These are phyloP conservation scores for Phylloscopus trochiloides DNA, from an alignment of 2,113 vertebrate genomes.

Conservation along the genomic window DNA sequence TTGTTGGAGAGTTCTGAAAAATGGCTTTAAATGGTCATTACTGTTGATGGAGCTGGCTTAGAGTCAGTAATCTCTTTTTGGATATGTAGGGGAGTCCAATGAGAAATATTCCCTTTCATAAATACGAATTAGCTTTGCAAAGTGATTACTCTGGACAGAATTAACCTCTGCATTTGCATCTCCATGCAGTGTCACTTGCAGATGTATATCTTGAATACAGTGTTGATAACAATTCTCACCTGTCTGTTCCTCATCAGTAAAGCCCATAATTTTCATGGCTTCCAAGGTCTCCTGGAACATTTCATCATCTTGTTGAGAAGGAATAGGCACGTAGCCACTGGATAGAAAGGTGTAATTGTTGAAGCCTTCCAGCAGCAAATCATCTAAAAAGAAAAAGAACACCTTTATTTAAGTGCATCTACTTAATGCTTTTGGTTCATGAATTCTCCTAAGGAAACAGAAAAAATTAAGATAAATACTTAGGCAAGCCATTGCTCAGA, in stretches of 20 bases:
- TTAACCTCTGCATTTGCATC: not conserved
- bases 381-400: conserved; percentile 72
- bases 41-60: not conserved
- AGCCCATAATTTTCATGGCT: conserved; percentile 95
- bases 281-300: conserved; percentile 91
- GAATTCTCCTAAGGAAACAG: not conserved
- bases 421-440: not conserved
- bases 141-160: not conserved
- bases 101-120: not conserved
- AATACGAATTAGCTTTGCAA: not conserved
- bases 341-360: conserved; percentile 86
- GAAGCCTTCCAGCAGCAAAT: conserved; percentile 89
- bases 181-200: not conserved
- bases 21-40: not conserved
- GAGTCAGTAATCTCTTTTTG: not conserved
- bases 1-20: not conserved
- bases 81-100: not conserved
- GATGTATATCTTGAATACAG: not conserved
- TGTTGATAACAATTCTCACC: conserved; percentile 64
- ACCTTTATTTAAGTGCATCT: not conserved
- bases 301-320: conserved; percentile 87
- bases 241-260: conserved; percentile 86
- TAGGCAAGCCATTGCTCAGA: not conserved
- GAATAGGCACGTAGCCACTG: conserved; percentile 85
- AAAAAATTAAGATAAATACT: not conserved